Evolutionary conservation across 37 sponge, comb jelly and placozoan genomes (phyloP).

Genomic region (Cladorhizidae sp.): DNA sequence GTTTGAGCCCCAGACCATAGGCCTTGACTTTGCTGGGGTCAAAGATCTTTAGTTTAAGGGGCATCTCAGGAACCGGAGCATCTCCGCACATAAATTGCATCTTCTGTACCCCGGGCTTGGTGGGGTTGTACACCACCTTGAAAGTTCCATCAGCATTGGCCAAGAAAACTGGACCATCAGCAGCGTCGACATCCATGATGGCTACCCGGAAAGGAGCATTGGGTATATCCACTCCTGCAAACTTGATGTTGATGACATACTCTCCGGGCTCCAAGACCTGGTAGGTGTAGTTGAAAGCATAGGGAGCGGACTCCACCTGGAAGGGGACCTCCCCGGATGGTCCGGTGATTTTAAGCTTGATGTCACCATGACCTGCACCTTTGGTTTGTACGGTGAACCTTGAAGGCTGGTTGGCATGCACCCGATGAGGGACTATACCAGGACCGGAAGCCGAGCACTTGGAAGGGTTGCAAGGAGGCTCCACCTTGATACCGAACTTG

Average conservation of each 20-base stretch:
- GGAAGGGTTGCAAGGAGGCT: conserved; percentile 72
- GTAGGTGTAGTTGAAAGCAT: conserved; percentile 71
- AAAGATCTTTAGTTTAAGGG: conserved; percentile 77
- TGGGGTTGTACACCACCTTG: conserved; percentile 75
- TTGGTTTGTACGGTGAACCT: conserved; percentile 86
- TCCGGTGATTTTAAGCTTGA: conserved; percentile 62
- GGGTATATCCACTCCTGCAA: conserved; percentile 79
- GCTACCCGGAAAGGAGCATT: conserved; percentile 73
- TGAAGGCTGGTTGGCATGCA: conserved; percentile 74
- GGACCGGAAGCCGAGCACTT: conserved; percentile 90
- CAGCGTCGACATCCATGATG: conserved; percentile 78
- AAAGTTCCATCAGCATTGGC: conserved; percentile 74
- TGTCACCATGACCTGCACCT: conserved; percentile 85
- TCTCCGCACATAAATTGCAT: conserved; percentile 81
- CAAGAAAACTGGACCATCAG: conserved; percentile 42
- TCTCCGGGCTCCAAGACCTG: conserved; percentile 65
- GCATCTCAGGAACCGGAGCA: conserved; percentile 72
- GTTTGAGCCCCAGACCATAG: conserved; percentile 84
- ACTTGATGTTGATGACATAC: conserved; percentile 76
- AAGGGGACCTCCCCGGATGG: conserved; percentile 48
- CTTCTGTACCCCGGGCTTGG: conserved; percentile 63
- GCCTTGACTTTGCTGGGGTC: conserved; percentile 88
- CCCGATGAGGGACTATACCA: conserved; percentile 86
- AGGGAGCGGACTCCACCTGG: conserved; percentile 21
- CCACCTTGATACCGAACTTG: conserved; percentile 79